Evolutionary conservation across 2,797 vertebrate genomes (phyloP).

Genomic region (Lagothrix lagotricha): DNA sequence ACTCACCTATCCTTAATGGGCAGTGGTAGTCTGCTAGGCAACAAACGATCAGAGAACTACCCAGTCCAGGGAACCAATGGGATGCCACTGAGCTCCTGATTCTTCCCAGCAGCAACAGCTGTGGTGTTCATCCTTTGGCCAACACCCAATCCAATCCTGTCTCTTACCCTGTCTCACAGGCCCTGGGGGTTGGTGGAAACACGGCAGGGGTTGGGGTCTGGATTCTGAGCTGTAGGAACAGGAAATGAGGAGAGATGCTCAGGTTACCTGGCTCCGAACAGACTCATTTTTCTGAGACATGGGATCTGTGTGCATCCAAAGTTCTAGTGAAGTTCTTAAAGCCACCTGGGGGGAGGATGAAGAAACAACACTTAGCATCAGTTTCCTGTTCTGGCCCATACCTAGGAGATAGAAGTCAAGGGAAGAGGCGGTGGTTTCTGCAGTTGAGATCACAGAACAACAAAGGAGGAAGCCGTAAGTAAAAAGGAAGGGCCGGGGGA

Average conservation of each 20-base stretch:
- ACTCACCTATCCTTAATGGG: neutral
- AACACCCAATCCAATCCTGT: neutral
- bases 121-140: neutral
- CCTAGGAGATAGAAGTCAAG: neutral
- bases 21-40: neutral
- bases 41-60: neutral
- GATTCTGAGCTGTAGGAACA: neutral
- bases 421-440: neutral
- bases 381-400: neutral
- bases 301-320: slow-evolving; percentile 96
- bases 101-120: neutral
- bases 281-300: slow-evolving; percentile 88
- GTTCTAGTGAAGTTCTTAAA: slow-evolving; percentile 76
- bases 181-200: neutral
- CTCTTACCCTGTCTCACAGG: neutral
- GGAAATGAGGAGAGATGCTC: neutral
- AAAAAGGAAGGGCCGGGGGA: neutral
- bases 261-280: slow-evolving; percentile 86
- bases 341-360: slow-evolving; percentile 87
- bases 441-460: neutral
- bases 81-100: neutral
- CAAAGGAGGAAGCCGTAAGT: neutral
- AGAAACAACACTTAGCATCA: neutral
- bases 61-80: neutral
- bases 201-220: neutral